Base-by-base conservation (phyloP, 2,888 invertebrate genomes). In the Stictocephala bisonia region DNA sequence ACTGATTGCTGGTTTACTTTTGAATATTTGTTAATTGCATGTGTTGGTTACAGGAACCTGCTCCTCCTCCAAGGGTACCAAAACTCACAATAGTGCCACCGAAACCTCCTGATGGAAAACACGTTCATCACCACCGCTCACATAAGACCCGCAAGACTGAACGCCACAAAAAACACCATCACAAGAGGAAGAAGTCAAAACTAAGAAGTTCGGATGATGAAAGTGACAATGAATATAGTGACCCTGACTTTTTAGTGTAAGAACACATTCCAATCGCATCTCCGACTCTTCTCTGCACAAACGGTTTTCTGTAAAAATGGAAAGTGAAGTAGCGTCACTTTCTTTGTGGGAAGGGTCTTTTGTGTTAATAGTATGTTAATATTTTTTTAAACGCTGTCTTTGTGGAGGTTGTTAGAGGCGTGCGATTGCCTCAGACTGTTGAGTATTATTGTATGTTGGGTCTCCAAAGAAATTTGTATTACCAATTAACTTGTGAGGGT, bases 211-310 rank as follows among this genome's bases (percentile, higher is more conserved):
- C 76, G 31, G 78, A 77, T 76, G 88, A 88, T 75, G 90, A 90
- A 76, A 88, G 88, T 83, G 90, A 88, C 79, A 89, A 89, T 81
- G 88, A 90, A 83, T 88, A 84, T 83, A 90, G 90, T 85, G 90
- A 90, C 82, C 87, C 87, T 78, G 86, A 86, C 80, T 81, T 78
- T 75, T 76, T 76, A 60, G 76, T 79, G 64, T 81, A 78, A 79
- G 60, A 70, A 27, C 26, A 77, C 74, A 76, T 77, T 77, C 76
- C 76, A 67, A 35, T 50, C n/a, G n/a, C n/a, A n/a, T n/a, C n/a
- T n/a, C n/a, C n/a, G n/a, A n/a, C n/a, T n/a, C n/a, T n/a, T n/a
- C n/a, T n/a, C n/a, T n/a, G n/a, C n/a, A n/a, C n/a, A n/a, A n/a
- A n/a, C n/a, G n/a, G n/a, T n/a, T n/a, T n/a, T n/a, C n/a, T n/a